Base-by-base conservation (phyloP, 2,888 invertebrate species). In the Andrena haemorrhoa region DNA sequence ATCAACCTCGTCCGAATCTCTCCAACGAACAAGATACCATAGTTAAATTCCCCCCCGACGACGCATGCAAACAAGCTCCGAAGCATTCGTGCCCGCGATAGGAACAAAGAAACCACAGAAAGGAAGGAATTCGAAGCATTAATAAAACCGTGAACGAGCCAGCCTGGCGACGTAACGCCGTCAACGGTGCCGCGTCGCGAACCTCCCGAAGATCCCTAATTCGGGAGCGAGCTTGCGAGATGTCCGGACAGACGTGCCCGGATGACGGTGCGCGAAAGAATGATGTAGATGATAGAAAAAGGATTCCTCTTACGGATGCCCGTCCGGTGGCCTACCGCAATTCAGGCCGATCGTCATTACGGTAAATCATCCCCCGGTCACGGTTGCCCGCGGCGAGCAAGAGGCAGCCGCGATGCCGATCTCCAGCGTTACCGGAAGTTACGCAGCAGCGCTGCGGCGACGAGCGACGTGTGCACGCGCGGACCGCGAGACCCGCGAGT, bases 341-440 rank as follows among this genome's bases (percentile, higher is more conserved):
- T 85, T 88, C 79, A 58, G 75, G 75, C 87, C 82, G 85, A 85
- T 88, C 87, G 89, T 88, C 88, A 88, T 88, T 87, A 88, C 88
- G 88, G 74, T 65, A 84, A 86, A 79, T 88, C 88, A 86, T 88
- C 82, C 78, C 84, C 86, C 81, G 79, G 65, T 31, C 60, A 85
- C 53, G 74, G 58, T 35, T 60, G 60, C 63, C 76, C 58, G 76
- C 56, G 68, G 56, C 56, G 58, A 61, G n/a, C 63, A 79, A 79
- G 74, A 65, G 79, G 71, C 79, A 79, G 73, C 82, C 56, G 26
- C 56, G 56, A 56, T 26, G 56, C 56, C 86, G 88, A 86, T 88
- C 74, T 65, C 53, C 82, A 71, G 63, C 75, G 79, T 85, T 76
- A 77, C 88, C 88, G 88, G 83, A 84, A 75, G 78, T 84, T 76